Conservation (phyloP, 2,113 vertebrate species). For the Leiothrix lutea region DNA sequence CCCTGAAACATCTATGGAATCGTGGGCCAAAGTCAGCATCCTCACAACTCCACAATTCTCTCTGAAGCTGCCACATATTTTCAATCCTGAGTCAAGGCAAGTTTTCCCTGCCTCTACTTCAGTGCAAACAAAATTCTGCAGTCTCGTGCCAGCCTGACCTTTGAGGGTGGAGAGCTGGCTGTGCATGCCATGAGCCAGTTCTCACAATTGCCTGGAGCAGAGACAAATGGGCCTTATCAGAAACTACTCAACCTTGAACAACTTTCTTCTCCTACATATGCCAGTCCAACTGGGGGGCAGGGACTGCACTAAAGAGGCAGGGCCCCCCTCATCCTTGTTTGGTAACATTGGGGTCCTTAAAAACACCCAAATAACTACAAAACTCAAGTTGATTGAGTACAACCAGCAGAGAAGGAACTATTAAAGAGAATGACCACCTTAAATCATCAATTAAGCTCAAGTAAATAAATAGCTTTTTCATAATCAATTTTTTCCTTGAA, state of each 20-base stretch:
- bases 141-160: neutral
- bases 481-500: neutral
- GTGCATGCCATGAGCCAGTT: neutral
- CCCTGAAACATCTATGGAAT: neutral
- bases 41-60: neutral
- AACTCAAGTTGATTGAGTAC: neutral
- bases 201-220: neutral
- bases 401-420: neutral
- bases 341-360: neutral
- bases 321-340: neutral
- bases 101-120: neutral
- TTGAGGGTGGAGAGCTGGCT: neutral
- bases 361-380: neutral
- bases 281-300: neutral
- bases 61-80: neutral
- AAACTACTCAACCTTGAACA: constrained; percentile 41
- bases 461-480: neutral
- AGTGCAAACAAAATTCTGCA: neutral
- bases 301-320: neutral
- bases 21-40: neutral
- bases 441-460: neutral
- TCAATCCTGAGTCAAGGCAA: neutral
- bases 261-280: neutral
- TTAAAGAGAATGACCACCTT: neutral
- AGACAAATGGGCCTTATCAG: constrained; percentile 48